Conservation (phyloP, 2,113 vertebrate genomes). For the Grammatotria lemairii region DNA sequence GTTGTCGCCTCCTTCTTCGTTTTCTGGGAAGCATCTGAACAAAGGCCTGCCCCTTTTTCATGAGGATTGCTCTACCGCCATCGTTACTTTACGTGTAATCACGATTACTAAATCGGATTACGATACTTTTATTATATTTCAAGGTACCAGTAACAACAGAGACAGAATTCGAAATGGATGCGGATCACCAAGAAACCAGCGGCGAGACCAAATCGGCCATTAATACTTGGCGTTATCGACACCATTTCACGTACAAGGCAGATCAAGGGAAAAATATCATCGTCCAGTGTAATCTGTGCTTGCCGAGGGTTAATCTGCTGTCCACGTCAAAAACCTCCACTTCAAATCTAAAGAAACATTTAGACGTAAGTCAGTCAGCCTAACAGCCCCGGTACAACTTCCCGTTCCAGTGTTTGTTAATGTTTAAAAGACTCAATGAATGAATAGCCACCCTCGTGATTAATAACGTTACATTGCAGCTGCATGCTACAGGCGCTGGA, state of each 20-base stretch:
- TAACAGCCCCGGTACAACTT: not conserved
- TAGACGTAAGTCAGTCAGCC: constrained; percentile 55
- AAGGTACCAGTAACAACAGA: not conserved
- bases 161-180: constrained; percentile 31
- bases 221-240: constrained; percentile 66
- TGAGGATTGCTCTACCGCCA: constrained; percentile 44
- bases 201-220: constrained; percentile 59
- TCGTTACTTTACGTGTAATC: constrained; percentile 72
- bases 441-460: constrained; percentile 5
- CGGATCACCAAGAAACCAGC: constrained; percentile 23
- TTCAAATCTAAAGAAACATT: constrained; percentile 71
- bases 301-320: constrained; percentile 66
- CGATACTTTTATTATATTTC: constrained; percentile 46
- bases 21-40: constrained; percentile 17
- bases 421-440: constrained; percentile 33
- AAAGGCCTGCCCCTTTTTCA: constrained; percentile 66
- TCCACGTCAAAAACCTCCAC: constrained; percentile 69
- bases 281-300: constrained; percentile 71
- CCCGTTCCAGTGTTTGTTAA: not conserved
- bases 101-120: constrained; percentile 69
- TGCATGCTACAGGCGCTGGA: constrained; percentile 14
- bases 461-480: constrained; percentile 18
- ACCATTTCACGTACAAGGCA: constrained; percentile 71
- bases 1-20: not conserved
- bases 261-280: constrained; percentile 70